Conservation (phyloP, 2,888 invertebrate genomes). For the Hyles lineata region DNA sequence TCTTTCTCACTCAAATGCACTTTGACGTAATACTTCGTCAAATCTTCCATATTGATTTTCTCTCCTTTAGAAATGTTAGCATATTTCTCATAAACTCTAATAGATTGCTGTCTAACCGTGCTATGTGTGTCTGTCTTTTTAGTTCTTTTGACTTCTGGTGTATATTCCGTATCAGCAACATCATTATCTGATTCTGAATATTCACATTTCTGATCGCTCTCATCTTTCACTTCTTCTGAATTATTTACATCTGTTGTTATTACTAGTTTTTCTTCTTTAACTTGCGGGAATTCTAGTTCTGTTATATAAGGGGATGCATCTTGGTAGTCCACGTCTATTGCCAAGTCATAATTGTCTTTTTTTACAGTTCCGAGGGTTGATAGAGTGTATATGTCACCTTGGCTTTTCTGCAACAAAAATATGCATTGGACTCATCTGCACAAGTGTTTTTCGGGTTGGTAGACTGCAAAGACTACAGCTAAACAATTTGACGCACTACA, state of each 20-base stretch:
- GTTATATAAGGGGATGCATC: not conserved
- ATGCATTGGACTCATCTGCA: too few relatives aligned
- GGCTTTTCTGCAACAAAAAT: conserved; percentile 4
- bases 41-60: conserved; percentile 39
- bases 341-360: conserved; percentile 24
- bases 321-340: conserved; percentile 9
- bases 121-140: not conserved
- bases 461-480: too few relatives aligned
- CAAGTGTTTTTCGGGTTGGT: too few relatives aligned
- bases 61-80: conserved; percentile 32
- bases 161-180: not conserved
- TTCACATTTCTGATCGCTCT: not conserved
- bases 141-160: not conserved
- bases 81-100: conserved; percentile 35
- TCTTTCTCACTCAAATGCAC: conserved; percentile 37
- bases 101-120: conserved; percentile 30
- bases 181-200: not conserved
- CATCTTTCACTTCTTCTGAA: not conserved
- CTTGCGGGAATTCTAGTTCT: not conserved
- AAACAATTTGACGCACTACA: too few relatives aligned
- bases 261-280: not conserved
- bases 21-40: conserved; percentile 35
- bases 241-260: not conserved
- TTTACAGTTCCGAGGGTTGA: conserved; percentile 10
- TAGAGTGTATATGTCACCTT: conserved; percentile 9